These are phyloP conservation scores for Metalampra italica DNA, from an alignment of 2,888 invertebrate genomes.

Conservation along the genomic window DNA sequence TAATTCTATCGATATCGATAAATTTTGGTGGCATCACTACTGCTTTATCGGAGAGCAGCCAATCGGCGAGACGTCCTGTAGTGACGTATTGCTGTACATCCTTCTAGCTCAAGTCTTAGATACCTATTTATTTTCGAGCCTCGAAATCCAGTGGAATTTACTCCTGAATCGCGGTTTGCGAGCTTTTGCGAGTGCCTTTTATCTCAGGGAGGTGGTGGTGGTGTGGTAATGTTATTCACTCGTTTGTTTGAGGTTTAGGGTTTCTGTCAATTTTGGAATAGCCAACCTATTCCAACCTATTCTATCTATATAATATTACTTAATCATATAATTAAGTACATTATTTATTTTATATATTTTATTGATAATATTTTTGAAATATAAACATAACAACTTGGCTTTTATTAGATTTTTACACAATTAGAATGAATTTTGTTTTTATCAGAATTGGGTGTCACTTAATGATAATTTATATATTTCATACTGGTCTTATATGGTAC, in stretches of 20 bases:
- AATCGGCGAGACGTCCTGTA: slow-evolving; percentile 47
- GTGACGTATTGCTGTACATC: slow-evolving; percentile 69
- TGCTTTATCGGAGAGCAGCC: slow-evolving; percentile 48
- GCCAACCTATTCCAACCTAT: no score
- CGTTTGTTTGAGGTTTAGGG: background rate
- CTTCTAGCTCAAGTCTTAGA: slow-evolving; percentile 53
- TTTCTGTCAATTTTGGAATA: no score
- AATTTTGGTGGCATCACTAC: slow-evolving; percentile 24
- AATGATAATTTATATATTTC: no score
- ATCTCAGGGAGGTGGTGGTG: slow-evolving; percentile 1
- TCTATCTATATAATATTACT: no score
- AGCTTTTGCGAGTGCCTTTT: slow-evolving; percentile 20
- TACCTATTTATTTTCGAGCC: slow-evolving; percentile 60
- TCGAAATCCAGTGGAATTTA: slow-evolving; percentile 44
- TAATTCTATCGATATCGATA: background rate
- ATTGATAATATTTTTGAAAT: no score
- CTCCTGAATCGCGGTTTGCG: slow-evolving; percentile 27
- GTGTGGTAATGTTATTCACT: background rate
- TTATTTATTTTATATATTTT: no score
- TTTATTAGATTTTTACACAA: no score
- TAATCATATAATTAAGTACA: no score
- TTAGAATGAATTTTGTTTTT: no score
- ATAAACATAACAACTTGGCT: no score
- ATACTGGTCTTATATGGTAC: no score
- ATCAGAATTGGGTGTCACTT: no score